These are phyloP conservation scores for Hoplias malabaricus DNA, from an alignment of 2,113 vertebrate species.

Conservation along the genomic window DNA sequence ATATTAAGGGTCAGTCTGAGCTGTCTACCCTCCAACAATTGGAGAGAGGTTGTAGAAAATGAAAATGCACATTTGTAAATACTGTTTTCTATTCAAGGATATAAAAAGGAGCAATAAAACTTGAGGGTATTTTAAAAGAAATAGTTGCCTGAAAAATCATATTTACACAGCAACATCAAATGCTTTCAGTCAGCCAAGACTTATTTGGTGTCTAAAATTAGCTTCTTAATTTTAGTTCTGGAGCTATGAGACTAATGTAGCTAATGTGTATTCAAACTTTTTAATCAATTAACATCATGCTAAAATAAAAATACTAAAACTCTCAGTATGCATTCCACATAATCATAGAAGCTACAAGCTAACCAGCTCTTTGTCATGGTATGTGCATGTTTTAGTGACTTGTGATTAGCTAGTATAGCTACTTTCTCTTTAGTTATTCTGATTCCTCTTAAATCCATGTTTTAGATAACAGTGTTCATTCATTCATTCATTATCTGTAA, in stretches of 20 bases:
- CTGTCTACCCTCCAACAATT: background rate
- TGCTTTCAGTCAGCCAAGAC: background rate
- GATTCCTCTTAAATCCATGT: no score
- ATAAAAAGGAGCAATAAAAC: background rate
- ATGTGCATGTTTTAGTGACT: no score
- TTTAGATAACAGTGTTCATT: no score
- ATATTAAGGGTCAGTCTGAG: slow-evolving; percentile 51
- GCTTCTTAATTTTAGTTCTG: background rate
- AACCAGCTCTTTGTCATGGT: no score
- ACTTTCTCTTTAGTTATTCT: no score
- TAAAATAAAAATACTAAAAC: no score
- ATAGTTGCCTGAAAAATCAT: background rate
- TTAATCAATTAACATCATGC: no score
- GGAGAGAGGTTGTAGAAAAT: slow-evolving; percentile 12
- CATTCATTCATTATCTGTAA: no score
- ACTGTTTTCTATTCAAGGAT: slow-evolving; percentile 20
- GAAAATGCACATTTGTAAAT: slow-evolving; percentile 25
- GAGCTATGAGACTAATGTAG: background rate
- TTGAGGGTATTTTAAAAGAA: background rate
- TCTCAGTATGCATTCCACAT: no score
- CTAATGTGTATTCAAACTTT: background rate
- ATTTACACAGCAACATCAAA: background rate
- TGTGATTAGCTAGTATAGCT: no score
- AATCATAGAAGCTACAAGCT: no score
- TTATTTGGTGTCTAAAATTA: background rate